Percentiles rank a stretch among this genome's conserved stretches.
Conservation (phyloP, 2,888 invertebrate genomes). For the Phragmatobia fuliginosa region DNA sequence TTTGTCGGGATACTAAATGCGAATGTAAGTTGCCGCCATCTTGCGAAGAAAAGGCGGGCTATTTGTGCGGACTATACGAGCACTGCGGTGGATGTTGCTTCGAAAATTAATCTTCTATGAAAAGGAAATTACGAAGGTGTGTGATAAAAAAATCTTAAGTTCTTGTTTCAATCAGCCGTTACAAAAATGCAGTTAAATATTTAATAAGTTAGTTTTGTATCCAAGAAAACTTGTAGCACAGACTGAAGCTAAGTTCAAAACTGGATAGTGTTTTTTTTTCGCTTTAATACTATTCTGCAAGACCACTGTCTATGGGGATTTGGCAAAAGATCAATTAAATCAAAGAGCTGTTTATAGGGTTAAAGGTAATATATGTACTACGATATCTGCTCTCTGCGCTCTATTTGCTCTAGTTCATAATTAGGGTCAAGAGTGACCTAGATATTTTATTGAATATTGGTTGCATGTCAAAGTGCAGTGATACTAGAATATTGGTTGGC, state of each 20-base stretch:
- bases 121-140: slow-evolving; percentile 38
- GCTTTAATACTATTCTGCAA: neutral
- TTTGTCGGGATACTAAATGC: slow-evolving; percentile 93
- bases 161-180: slow-evolving; percentile 15
- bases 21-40: slow-evolving; percentile 53
- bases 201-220: slow-evolving; percentile 5
- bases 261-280: slow-evolving; percentile 1
- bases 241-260: slow-evolving; percentile 34
- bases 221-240: slow-evolving; percentile 12
- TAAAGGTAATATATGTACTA: too few relatives aligned
- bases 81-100: slow-evolving; percentile 45
- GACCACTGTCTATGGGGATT: neutral
- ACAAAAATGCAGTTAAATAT: slow-evolving; percentile 5
- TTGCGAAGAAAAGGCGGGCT: slow-evolving; percentile 57
- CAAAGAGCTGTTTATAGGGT: neutral
- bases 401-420: neutral
- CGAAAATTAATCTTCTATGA: slow-evolving; percentile 30
- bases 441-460: neutral
- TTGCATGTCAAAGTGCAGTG: neutral
- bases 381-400: neutral
- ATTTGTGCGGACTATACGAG: slow-evolving; percentile 35
- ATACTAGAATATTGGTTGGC: neutral
- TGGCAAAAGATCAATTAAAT: neutral
- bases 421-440: neutral
- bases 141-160: slow-evolving; percentile 11